These are phyloP conservation scores for Orthonevra nobilis DNA, from an alignment of 2,888 invertebrate species.

Conservation along the genomic window DNA sequence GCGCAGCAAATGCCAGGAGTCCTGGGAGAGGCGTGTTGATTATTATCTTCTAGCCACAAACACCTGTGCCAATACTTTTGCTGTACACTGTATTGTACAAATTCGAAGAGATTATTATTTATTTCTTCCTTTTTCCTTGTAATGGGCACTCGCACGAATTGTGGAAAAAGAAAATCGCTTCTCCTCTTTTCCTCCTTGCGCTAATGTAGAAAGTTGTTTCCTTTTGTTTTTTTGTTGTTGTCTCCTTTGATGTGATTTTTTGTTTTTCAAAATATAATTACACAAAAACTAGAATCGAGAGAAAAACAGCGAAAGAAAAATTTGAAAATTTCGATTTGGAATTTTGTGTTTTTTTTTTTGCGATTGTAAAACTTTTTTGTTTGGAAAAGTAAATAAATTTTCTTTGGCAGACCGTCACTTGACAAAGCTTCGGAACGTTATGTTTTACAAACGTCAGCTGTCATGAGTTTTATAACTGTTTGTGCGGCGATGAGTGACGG, in stretches of 20 bases:
- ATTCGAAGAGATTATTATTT: too few species aligned
- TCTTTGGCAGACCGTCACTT: constrained; percentile 36
- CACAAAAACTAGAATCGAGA: not conserved
- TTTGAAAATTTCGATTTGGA: not conserved
- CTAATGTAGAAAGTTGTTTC: constrained; percentile 44
- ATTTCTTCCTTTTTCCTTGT: too few species aligned
- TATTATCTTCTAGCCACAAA: not conserved
- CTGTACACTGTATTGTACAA: constrained; percentile 20
- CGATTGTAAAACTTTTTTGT: constrained; percentile 5
- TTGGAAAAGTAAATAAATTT: constrained; percentile 28
- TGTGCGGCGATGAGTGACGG: constrained; percentile 1
- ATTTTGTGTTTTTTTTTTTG: constrained; percentile 9
- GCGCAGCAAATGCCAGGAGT: not conserved
- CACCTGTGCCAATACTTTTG: constrained; percentile 39
- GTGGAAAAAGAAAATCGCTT: constrained; percentile 42
- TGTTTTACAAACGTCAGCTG: constrained; percentile 61
- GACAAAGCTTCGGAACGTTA: constrained; percentile 57
- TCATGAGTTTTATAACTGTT: constrained; percentile 65
- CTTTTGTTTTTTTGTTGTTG: not conserved
- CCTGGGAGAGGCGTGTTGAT: not conserved
- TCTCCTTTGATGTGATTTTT: constrained; percentile 4
- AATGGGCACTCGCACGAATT: constrained; percentile 27
- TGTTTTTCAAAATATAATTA: not conserved
- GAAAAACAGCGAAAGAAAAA: constrained; percentile 5
- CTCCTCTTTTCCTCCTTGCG: constrained; percentile 18